Evolutionary conservation across 2,888 invertebrate species (phyloP).

Genomic region (Sarcophaga variegata): DNA sequence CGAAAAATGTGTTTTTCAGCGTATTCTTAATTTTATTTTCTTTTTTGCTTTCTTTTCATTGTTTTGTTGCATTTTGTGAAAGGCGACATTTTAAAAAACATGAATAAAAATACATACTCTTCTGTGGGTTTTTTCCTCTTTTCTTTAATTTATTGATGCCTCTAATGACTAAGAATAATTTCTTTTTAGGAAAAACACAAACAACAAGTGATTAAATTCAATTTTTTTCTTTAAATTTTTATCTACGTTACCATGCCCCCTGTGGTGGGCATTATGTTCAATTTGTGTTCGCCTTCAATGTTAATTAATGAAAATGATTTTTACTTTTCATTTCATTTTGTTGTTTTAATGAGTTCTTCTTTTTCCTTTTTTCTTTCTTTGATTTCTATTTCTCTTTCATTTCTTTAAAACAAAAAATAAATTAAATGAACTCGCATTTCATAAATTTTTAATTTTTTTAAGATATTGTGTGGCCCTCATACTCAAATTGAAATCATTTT

Average conservation of each 20-base stretch:
- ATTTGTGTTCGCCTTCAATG: constrained; percentile 4
- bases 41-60: not conserved
- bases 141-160: not conserved
- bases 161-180: constrained; percentile 22
- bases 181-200: no score
- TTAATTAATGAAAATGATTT: constrained; percentile 42
- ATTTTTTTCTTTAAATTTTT: not conserved
- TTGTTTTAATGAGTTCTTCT: constrained; percentile 16
- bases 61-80: not conserved
- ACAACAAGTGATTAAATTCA: not conserved
- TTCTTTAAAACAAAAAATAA: no score
- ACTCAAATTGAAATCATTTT: no score
- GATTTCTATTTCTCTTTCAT: not conserved
- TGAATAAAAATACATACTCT: not conserved
- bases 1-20: constrained; percentile 4
- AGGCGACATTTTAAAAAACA: constrained; percentile 45
- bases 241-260: not conserved
- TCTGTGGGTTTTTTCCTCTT: not conserved
- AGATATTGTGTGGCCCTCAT: no score
- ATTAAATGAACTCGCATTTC: no score
- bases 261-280: not conserved
- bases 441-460: no score
- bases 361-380: not conserved
- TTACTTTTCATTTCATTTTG: constrained; percentile 37
- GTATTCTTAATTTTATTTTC: constrained; percentile 10